phyloP scores from a whole-genome alignment of 2,888 invertebrate species.

The Crioceris asparagi region DNA sequence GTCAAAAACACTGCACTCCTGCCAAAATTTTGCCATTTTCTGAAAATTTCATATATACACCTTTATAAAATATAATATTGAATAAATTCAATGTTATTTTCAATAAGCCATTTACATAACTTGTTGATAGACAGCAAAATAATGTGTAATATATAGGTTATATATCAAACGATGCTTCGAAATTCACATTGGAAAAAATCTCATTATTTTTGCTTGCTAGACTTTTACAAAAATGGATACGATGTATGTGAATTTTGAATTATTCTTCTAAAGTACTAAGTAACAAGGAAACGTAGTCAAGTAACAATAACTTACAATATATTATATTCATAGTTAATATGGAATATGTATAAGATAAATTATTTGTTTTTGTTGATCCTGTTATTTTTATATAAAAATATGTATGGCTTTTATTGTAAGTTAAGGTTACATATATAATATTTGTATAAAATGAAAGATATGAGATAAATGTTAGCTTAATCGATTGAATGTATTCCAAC shows the following conservation, averaged over 20 bases:
- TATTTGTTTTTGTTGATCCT: slow-evolving; percentile 26
- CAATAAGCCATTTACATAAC: slow-evolving; percentile 17
- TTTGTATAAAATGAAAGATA: slow-evolving; percentile 34
- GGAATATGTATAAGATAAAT: slow-evolving; percentile 19
- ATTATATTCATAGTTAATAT: too few species aligned
- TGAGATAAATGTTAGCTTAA: too few species aligned
- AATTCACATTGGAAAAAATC: slow-evolving; percentile 8
- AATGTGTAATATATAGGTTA: slow-evolving; percentile 11
- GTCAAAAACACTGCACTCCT: slow-evolving; percentile 8
- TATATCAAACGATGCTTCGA: too few species aligned
- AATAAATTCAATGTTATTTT: slow-evolving; percentile 13
- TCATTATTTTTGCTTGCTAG: slow-evolving; percentile 18
- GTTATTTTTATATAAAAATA: slow-evolving; percentile 27
- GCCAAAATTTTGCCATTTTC: slow-evolving; percentile 14
- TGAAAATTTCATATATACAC: slow-evolving; percentile 3
- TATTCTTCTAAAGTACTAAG: slow-evolving; percentile 19
- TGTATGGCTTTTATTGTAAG: slow-evolving; percentile 27
- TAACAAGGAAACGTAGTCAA: slow-evolving; percentile 14
- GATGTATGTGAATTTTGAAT: slow-evolving; percentile 10
- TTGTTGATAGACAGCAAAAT: slow-evolving; percentile 16
- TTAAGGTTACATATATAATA: slow-evolving; percentile 27
- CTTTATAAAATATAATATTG: neutral
- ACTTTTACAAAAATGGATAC: slow-evolving; percentile 8
- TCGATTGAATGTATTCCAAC: too few species aligned
- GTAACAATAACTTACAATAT: slow-evolving; percentile 24